These are phyloP conservation scores for Chiridota heheva DNA, from an alignment of 35 echinoderm and acorn worm genomes.

Conservation along the genomic window DNA sequence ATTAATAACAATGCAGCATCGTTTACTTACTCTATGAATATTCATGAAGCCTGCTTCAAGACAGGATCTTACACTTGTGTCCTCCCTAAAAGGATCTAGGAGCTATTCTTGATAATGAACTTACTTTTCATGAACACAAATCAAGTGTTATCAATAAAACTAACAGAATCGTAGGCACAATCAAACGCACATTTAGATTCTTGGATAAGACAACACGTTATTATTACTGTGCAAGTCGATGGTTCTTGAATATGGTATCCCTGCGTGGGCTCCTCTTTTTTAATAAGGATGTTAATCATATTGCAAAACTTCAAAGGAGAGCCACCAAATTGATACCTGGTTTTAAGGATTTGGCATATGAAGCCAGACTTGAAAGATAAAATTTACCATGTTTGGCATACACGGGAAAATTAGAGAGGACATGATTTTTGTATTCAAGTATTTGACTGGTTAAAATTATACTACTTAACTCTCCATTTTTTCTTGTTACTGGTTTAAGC, in stretches of 20 bases:
- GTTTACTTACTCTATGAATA: not conserved
- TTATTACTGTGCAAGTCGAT: too few relatives aligned
- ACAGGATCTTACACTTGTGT: too few relatives aligned
- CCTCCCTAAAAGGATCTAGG: too few relatives aligned
- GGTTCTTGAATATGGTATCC: too few relatives aligned
- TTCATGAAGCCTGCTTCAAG: too few relatives aligned
- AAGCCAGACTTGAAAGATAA: not conserved
- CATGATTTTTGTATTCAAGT: slow-evolving; percentile 17
- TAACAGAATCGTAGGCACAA: not conserved
- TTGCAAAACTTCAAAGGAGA: not conserved
- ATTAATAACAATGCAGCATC: not conserved
- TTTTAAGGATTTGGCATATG: not conserved
- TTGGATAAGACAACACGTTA: not conserved
- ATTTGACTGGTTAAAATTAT: not conserved
- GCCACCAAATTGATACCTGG: not conserved
- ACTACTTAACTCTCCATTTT: too few relatives aligned
- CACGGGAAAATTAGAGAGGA: not conserved
- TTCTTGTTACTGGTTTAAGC: too few relatives aligned
- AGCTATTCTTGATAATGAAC: not conserved
- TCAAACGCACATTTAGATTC: not conserved
- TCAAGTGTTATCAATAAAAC: not conserved
- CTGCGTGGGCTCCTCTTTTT: not conserved
- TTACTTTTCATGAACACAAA: not conserved
- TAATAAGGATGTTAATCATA: not conserved
- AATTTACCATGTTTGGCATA: not conserved